Base-by-base conservation (phyloP, 23 tunicate genomes). In the Ciona savignyi region DNA sequence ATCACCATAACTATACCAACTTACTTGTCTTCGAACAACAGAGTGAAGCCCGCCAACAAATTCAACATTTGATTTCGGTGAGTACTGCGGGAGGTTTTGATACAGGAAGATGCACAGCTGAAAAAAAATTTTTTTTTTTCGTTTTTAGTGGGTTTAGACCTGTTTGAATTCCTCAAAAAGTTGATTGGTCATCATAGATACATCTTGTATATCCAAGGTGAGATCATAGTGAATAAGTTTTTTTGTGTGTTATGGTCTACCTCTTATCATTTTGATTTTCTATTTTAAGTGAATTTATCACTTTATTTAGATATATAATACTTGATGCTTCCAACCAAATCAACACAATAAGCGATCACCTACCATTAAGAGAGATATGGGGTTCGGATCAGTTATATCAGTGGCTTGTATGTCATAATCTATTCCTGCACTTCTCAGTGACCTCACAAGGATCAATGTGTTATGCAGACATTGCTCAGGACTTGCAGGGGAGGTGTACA, bases 401-500 rank as follows among this genome's bases (percentile, higher is more conserved):
- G 99, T 94, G 0, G 99, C 99, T 30, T 83, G 90, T 32, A 87
- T 82, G 48, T 86, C 90, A 49, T 86, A 86, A 74, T 87, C 92
- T 22, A 87, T 78, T 19, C 95, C 83, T 23, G 78, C 65, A 63
- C 78, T 79, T 32, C 77, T 73, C 51, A 94, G 30, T 19, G 95
- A 88, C 9, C 80, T 74, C 26, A 85, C 86, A 2, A 95, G 32
- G 27, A 95, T 84, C 60, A 95, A 51, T 20, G 93, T 85, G 75
- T 95, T 95, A 78, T 95, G 99, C 0, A 95, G 81, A 65, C 99
- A 95, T 35, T 85, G 92, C 78, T 95, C 99, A 1, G 99, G 92
- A 26, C 72, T 88, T 23, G 87, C 66, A 25, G 96, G 91, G 0
- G 93, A 67, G 0, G 87, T 80, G 86, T 83, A 95, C 99, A 95